Evolutionary conservation across 1,140 invertebrate genomes (phyloP), one percentile per base, ranked within the genome.

Genomic region (Eumeta japonica): DNA sequence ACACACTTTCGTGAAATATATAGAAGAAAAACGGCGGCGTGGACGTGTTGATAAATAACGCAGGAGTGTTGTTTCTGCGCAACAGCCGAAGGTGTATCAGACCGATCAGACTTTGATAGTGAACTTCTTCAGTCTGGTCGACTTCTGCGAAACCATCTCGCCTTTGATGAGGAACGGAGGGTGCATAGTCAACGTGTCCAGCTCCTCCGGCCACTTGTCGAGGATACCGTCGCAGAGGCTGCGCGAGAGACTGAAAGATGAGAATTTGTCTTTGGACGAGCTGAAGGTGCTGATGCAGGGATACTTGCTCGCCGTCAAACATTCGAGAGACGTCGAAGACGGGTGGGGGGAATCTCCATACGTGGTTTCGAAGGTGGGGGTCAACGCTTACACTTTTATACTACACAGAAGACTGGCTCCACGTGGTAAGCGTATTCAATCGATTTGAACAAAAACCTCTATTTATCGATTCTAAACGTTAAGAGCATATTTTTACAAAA

Each of bases 11-110:
- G 1, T 55, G 78, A 20, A 81, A 76, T 49, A 52, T 93, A 0
- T 63, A 80, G 50, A 52, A 79, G 16, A 79, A 75, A 30, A 78
- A 92, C 64, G 81, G 79, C 28, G 83, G 86, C 12, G 58, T 94
- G 5, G 87, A 92, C 72, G 55, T 93, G 17, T 60, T 93, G 3
- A 79, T 94, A 10, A 93, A 92, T 56, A 94, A 94, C 77, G 90
- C 90, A 28, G 90, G 83, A 0, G 87, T 92, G 48, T 79, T 86
- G 10, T 91, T 82, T 60, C 82, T 82, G 47, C 66, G 68, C 46
- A 64, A 71, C 47, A 83, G 56, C 76, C 86, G 9, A 82, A 87
- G 51, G 35, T 48, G 2, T 71, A 79, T 30, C 87, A 91, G 78
- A 88, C 87, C 7, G 79, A 84, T 51, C 73, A 83, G 27, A 89